Evolutionary conservation across 1,140 invertebrate genomes (phyloP).

Genomic region (Trinorchestia longiramus): DNA sequence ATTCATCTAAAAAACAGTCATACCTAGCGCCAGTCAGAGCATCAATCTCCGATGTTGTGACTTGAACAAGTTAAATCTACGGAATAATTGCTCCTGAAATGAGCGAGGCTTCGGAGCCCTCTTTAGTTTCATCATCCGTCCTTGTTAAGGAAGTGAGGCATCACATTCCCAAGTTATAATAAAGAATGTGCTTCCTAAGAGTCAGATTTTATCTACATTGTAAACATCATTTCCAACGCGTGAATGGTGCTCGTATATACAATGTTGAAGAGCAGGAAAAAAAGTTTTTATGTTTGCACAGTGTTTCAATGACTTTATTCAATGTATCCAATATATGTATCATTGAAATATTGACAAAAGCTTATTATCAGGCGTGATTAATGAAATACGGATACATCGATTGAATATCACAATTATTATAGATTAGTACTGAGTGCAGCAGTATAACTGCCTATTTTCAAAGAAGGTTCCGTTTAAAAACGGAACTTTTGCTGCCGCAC

Average conservation of each 20-base stretch:
- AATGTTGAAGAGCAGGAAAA: not conserved
- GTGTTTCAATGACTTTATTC: not conserved
- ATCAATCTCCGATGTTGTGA: not conserved
- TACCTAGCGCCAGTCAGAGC: not conserved
- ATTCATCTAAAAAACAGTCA: too few relatives aligned
- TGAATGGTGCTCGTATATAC: not conserved
- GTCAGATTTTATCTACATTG: not conserved
- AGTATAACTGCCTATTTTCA: too few relatives aligned
- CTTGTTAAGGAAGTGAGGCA: not conserved
- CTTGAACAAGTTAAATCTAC: not conserved
- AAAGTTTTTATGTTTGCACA: not conserved
- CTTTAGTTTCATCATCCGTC: slow-evolving; percentile 14
- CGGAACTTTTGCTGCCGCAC: too few relatives aligned
- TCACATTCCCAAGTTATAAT: not conserved
- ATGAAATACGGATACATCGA: too few relatives aligned
- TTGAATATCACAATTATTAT: too few relatives aligned
- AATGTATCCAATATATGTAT: too few relatives aligned
- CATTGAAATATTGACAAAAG: too few relatives aligned
- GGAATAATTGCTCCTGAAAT: not conserved
- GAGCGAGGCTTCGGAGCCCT: not conserved
- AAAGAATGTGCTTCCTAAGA: not conserved
- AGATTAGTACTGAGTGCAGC: too few relatives aligned
- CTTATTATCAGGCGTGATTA: too few relatives aligned
- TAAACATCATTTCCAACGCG: not conserved
- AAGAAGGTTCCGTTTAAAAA: too few relatives aligned